phyloP scores from a whole-genome alignment of 2,797 vertebrate genomes.

The Gymnoscopelus microlampas region DNA sequence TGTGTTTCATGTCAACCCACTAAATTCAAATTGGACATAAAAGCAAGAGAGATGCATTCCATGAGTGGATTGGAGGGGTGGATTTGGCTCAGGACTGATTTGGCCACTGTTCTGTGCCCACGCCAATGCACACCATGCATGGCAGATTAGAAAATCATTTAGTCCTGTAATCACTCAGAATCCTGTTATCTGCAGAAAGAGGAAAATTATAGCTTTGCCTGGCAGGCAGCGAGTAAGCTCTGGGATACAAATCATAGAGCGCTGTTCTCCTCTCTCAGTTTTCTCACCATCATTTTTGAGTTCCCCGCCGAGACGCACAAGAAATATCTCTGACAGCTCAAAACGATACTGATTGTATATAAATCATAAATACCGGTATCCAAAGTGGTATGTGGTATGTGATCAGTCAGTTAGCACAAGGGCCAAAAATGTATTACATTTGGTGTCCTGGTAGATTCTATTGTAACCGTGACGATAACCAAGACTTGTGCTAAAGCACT shows the following conservation, averaged over 20 bases:
- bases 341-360: not conserved
- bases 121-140: constrained; percentile 35
- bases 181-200: constrained; percentile 44
- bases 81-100: constrained; percentile 42
- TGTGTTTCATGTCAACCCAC: constrained; percentile 7
- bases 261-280: not conserved
- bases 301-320: not conserved
- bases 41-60: constrained; percentile 8
- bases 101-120: constrained; percentile 42
- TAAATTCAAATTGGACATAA: constrained; percentile 36
- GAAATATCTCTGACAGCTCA: not conserved
- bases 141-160: constrained; percentile 61
- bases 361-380: not conserved
- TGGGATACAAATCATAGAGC: not conserved
- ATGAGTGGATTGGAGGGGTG: constrained; percentile 29
- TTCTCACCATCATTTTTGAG: not conserved
- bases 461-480: constrained; percentile 53
- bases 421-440: constrained; percentile 35
- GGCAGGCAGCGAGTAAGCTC: not conserved
- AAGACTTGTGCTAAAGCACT: constrained; percentile 42
- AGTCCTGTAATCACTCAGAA: constrained; percentile 51
- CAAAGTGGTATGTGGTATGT: not conserved
- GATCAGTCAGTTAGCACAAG: not conserved
- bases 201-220: not conserved
- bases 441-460: constrained; percentile 42